Evolutionary conservation across 2,113 vertebrate genomes (phyloP).

Genomic region (Callipepla squamata): DNA sequence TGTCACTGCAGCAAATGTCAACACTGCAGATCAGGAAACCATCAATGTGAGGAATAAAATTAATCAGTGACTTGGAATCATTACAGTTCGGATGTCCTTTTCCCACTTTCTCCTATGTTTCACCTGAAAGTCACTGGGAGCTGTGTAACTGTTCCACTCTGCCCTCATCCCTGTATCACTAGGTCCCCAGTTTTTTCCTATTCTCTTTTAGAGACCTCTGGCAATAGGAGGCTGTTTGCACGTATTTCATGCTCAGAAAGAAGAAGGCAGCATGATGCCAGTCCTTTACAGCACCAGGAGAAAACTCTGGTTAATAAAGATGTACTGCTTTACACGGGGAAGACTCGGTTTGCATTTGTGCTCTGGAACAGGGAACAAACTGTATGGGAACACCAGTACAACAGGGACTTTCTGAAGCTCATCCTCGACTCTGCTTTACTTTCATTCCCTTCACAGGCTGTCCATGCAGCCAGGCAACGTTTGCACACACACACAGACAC

Average conservation of each 20-base stretch:
- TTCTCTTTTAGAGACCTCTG: background rate
- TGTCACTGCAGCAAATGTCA: constrained; percentile 22
- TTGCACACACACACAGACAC: background rate
- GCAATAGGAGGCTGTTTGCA: background rate
- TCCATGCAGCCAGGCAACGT: background rate
- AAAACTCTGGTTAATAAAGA: background rate
- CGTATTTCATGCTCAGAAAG: background rate
- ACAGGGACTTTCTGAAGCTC: background rate
- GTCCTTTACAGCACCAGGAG: background rate
- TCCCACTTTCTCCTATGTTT: background rate
- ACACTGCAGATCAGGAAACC: constrained; percentile 11
- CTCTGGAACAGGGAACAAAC: background rate
- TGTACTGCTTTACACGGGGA: background rate
- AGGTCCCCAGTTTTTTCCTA: background rate
- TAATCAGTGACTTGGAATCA: background rate
- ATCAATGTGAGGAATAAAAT: background rate
- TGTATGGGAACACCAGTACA: background rate
- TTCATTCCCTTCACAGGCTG: background rate
- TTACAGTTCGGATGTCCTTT: background rate
- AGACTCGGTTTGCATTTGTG: background rate
- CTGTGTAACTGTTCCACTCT: background rate
- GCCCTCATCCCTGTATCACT: background rate
- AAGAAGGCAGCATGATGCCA: background rate
- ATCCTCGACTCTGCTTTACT: background rate
- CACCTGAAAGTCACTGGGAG: background rate